Evolutionary conservation across 1,140 invertebrate species (phyloP), one percentile per base, ranked within the genome.

Genomic region (Steinernema feltiae): DNA sequence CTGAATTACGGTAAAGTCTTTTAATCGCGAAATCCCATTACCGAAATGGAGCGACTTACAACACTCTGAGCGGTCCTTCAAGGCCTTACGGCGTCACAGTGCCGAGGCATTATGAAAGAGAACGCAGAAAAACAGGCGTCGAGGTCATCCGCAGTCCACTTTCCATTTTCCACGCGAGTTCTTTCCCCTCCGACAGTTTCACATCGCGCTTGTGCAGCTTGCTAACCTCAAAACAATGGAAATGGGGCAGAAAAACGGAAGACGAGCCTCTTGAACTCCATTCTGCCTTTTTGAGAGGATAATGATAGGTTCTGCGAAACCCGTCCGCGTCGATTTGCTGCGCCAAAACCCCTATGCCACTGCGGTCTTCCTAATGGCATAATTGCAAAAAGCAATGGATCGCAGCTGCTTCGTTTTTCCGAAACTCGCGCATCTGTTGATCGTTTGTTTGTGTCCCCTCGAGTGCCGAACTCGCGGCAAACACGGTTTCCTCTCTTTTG

Each of bases 11-110:
- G 18, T 7, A 41, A 41, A 41, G 35, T 41, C 35, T 41, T 18
- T 41, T 18, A 63, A 63, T 63, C 53, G 53, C 53, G 53, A 63
- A 63, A 63, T 63, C 53, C 24, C 53, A 63, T 63, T 63, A 63
- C 24, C 53, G 35, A 18, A 41, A n/a, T n/a, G n/a, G n/a, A 41
- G 35, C 35, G 35, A 41, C 35, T 41, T 41, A 15, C 7, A 63
- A 12, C 2, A 7, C 7, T 15, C 53, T 15, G 12, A 3, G 12
- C 53, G 15, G 3, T 27, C 24, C 24, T 63, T 63, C 53, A 63
- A 63, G 53, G 53, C 53, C 53, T 63, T 21, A 3, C 24, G 53
- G 53, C 53, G 53, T 21, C 53, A 21, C 24, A 12, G 12, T 63
- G 41, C 53, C 53, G 53, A 63, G 24, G 53, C 7, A 21, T 63